These are phyloP conservation scores for Magallana nippona DNA, from an alignment of 2,888 invertebrate species.

Conservation along the genomic window DNA sequence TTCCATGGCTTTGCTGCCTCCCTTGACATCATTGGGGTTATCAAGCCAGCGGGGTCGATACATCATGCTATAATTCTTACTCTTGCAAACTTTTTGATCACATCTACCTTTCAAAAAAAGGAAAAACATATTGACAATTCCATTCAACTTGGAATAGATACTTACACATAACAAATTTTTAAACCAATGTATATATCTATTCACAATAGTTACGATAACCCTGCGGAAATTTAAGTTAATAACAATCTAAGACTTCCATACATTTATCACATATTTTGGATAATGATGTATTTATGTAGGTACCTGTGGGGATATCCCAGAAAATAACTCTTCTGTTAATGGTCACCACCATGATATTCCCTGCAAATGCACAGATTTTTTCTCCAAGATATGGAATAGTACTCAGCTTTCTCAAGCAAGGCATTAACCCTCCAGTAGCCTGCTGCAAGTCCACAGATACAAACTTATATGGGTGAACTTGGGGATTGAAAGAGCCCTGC, in stretches of 20 bases:
- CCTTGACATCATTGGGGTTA: slow-evolving; percentile 53
- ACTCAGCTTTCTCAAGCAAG: slow-evolving; percentile 65
- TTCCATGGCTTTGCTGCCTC: slow-evolving; percentile 56
- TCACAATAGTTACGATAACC: no score
- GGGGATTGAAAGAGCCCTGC: slow-evolving; percentile 55
- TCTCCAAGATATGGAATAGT: slow-evolving; percentile 70
- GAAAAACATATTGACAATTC: no score
- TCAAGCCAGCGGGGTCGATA: slow-evolving; percentile 66
- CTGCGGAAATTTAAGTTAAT: no score
- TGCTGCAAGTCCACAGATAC: slow-evolving; percentile 66
- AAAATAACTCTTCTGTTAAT: slow-evolving; percentile 63
- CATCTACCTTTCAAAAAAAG: slow-evolving; percentile 66
- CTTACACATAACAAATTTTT: no score
- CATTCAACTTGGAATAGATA: no score
- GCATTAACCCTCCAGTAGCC: slow-evolving; percentile 60
- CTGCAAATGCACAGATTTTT: slow-evolving; percentile 56
- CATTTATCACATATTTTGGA: no score
- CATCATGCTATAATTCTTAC: slow-evolving; percentile 61
- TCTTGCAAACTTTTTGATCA: slow-evolving; percentile 66
- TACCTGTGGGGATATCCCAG: slow-evolving; percentile 74
- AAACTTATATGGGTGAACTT: slow-evolving; percentile 66
- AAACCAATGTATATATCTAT: no score
- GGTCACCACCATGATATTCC: slow-evolving; percentile 66
- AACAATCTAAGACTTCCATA: no score
- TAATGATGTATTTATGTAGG: no score